These are phyloP conservation scores for Trichonephila clavata DNA, from an alignment of 1,140 invertebrate genomes.

Conservation along the genomic window DNA sequence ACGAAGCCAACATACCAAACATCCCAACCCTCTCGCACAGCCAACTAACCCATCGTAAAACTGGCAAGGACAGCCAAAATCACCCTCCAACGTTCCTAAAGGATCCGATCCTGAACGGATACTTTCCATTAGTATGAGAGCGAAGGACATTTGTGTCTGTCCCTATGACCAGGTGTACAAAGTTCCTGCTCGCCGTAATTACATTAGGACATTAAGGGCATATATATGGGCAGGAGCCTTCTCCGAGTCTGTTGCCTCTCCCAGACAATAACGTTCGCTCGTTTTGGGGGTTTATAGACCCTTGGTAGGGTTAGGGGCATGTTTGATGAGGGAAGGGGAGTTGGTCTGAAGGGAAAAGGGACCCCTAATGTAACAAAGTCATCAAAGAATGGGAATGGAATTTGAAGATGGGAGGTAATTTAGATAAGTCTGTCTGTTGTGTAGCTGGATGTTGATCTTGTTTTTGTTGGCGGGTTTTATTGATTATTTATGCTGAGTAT, in stretches of 20 bases:
- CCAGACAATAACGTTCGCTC: conserved; percentile 33
- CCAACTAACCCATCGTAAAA: conserved; percentile 1
- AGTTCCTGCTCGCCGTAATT: conserved; percentile 31
- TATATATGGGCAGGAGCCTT: conserved; percentile 12
- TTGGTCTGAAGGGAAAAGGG: conserved; percentile 22
- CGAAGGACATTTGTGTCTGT: conserved; percentile 43
- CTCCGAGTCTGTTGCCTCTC: not conserved
- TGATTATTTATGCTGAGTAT: not conserved
- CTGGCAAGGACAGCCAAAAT: not conserved
- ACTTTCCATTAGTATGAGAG: conserved; percentile 42
- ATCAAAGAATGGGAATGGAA: conserved; percentile 52
- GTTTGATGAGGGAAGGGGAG: conserved; percentile 7
- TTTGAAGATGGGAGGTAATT: conserved; percentile 22
- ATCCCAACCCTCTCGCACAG: not conserved
- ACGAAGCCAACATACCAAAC: not conserved
- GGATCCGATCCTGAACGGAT: not conserved
- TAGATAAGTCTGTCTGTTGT: conserved; percentile 4
- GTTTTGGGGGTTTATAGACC: conserved; percentile 45
- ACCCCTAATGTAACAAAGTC: conserved; percentile 34
- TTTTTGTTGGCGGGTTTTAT: not conserved
- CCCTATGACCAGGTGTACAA: conserved; percentile 31
- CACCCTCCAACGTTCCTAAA: conserved; percentile 1
- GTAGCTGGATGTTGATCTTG: no score
- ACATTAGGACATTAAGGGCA: conserved; percentile 59
- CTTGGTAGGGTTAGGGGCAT: conserved; percentile 11